Conservation (phyloP, 2,888 invertebrate species). For the Melieria crassipennis region DNA sequence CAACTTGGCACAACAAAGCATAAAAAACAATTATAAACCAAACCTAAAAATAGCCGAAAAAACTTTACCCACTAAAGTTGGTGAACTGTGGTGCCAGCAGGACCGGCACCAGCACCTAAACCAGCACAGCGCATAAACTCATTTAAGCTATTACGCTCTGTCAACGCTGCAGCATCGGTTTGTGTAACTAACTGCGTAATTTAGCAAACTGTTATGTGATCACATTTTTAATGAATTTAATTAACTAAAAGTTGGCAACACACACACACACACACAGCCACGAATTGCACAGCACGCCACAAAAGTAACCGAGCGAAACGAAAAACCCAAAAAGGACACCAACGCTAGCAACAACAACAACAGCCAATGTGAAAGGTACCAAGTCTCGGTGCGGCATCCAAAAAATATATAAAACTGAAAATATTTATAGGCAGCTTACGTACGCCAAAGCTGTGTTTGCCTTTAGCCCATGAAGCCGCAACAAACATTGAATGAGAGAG, state of each 20-base stretch:
- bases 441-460: not conserved
- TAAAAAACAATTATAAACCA: not conserved
- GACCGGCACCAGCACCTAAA: too few relatives aligned
- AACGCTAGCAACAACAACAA: too few relatives aligned
- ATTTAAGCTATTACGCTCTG: constrained; percentile 25
- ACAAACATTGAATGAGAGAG: too few relatives aligned
- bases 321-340: not conserved
- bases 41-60: not conserved
- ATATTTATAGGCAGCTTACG: constrained; percentile 3
- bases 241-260: constrained; percentile 32
- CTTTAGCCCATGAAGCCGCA: too few relatives aligned
- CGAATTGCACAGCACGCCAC: not conserved
- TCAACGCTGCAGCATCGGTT: constrained; percentile 11
- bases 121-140: constrained; percentile 10
- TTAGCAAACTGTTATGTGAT: constrained; percentile 31
- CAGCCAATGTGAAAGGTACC: too few relatives aligned
- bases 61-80: constrained; percentile 1
- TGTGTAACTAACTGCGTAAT: constrained; percentile 30
- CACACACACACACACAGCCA: not conserved
- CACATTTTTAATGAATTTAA: constrained; percentile 39
- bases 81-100: not conserved
- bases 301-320: not conserved
- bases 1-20: too few relatives aligned
- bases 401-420: constrained; percentile 2
- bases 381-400: too few relatives aligned